These are phyloP conservation scores for Papilio elwesi DNA, from an alignment of 2,888 invertebrate species.

Conservation along the genomic window DNA sequence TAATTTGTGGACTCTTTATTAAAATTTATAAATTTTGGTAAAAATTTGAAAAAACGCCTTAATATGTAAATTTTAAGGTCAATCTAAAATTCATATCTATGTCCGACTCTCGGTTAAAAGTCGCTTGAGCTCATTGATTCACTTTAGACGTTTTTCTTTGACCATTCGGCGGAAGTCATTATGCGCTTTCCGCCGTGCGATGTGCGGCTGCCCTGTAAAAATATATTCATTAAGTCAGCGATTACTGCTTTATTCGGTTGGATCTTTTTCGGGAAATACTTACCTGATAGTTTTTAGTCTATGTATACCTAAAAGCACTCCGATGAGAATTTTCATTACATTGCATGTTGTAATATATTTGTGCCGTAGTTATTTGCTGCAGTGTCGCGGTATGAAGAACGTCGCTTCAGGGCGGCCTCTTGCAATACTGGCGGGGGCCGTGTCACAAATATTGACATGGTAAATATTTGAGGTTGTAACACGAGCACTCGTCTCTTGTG, in stretches of 20 bases:
- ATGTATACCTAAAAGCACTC: neutral
- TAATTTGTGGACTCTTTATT: too few species aligned
- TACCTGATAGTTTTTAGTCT: constrained; percentile 51
- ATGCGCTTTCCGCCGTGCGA: constrained; percentile 78
- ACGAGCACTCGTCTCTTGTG: constrained; percentile 69
- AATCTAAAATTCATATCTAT: constrained; percentile 3
- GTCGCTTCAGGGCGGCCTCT: constrained; percentile 58
- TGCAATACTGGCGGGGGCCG: constrained; percentile 67
- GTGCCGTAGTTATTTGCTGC: constrained; percentile 45
- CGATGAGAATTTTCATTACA: neutral
- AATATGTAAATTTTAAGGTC: constrained; percentile 16
- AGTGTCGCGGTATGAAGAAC: constrained; percentile 53
- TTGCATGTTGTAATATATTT: constrained; percentile 21
- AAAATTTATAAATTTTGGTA: neutral
- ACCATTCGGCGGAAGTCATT: constrained; percentile 78
- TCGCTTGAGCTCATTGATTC: constrained; percentile 57
- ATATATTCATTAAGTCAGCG: constrained; percentile 79
- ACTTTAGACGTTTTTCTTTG: constrained; percentile 75
- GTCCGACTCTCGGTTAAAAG: constrained; percentile 40
- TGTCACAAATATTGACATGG: constrained; percentile 76
- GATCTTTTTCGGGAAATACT: constrained; percentile 57
- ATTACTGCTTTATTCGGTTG: constrained; percentile 59
- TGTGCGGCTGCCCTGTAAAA: constrained; percentile 74
- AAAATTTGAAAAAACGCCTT: neutral
- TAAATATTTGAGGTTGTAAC: constrained; percentile 74